These are phyloP conservation scores for Malthinus flaveolus DNA, from an alignment of 2,888 invertebrate genomes.

Conservation along the genomic window DNA sequence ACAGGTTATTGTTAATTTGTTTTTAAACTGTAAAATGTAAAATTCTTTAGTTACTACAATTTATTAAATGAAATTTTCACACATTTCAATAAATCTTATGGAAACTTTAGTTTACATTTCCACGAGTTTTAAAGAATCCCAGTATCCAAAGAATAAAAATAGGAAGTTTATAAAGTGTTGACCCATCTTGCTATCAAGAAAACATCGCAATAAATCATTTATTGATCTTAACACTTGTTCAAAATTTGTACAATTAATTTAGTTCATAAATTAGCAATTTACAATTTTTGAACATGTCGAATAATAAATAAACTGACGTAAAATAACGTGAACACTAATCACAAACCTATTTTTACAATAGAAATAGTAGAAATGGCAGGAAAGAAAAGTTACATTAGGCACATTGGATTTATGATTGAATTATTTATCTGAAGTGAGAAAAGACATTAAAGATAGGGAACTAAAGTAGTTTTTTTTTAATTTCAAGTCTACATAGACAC, in stretches of 20 bases:
- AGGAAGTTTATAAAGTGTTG: too few species aligned
- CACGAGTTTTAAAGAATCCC: too few species aligned
- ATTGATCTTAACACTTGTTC: constrained; percentile 2
- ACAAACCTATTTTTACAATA: constrained; percentile 8
- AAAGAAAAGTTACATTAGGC: constrained; percentile 16
- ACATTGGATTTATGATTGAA: constrained; percentile 13
- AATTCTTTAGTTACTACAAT: too few species aligned
- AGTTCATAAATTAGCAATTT: too few species aligned
- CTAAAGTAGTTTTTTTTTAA: not conserved
- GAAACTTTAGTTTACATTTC: too few species aligned
- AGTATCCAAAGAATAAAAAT: too few species aligned
- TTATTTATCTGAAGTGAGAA: constrained; percentile 9
- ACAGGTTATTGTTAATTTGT: too few species aligned
- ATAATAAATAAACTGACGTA: constrained; percentile 9
- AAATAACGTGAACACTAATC: constrained; percentile 7
- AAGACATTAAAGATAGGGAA: not conserved
- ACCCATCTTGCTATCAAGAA: too few species aligned
- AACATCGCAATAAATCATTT: not conserved
- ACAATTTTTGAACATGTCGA: not conserved
- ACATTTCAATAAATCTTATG: too few species aligned
- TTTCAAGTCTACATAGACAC: not conserved
- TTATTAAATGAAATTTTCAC: too few species aligned
- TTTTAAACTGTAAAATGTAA: too few species aligned
- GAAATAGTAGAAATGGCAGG: constrained; percentile 12
- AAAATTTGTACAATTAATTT: not conserved